Evolutionary conservation across 2,888 invertebrate species (phyloP).

Genomic region (Phengaris arion): DNA sequence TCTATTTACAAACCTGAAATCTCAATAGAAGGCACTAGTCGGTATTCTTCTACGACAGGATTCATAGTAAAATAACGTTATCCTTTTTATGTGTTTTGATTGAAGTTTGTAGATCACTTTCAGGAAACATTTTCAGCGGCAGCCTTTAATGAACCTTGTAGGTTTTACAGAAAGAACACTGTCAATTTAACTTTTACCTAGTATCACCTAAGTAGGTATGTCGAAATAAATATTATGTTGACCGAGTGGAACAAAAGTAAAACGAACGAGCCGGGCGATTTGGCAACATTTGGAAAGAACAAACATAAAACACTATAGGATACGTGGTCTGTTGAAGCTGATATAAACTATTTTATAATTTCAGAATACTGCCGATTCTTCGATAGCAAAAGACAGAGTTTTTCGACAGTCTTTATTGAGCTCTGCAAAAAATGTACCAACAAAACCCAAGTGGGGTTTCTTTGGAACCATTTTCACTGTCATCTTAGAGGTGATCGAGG

Average conservation of each 20-base stretch:
- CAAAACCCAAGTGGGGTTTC: constrained; percentile 67
- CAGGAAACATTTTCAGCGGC: neutral
- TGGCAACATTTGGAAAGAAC: constrained; percentile 25
- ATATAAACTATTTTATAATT: constrained; percentile 41
- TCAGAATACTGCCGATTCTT: constrained; percentile 63
- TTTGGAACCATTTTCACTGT: constrained; percentile 74
- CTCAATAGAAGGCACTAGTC: no score
- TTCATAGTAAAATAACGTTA: no score
- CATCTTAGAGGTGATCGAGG: constrained; percentile 60
- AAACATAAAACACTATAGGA: neutral
- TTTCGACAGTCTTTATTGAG: constrained; percentile 55
- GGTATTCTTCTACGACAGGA: no score
- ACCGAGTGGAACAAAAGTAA: neutral
- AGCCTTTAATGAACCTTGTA: neutral
- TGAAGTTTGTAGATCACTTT: neutral
- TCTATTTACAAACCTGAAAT: no score
- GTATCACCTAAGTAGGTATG: neutral
- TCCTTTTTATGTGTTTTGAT: neutral
- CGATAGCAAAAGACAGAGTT: constrained; percentile 60
- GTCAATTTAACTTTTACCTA: neutral
- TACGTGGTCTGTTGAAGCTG: neutral
- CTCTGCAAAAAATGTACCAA: constrained; percentile 54
- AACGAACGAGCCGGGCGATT: neutral
- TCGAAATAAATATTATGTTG: neutral
- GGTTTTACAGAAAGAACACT: neutral